These are phyloP conservation scores for Heteromyza rotundicornis DNA, from an alignment of 2,888 invertebrate genomes.

Conservation along the genomic window DNA sequence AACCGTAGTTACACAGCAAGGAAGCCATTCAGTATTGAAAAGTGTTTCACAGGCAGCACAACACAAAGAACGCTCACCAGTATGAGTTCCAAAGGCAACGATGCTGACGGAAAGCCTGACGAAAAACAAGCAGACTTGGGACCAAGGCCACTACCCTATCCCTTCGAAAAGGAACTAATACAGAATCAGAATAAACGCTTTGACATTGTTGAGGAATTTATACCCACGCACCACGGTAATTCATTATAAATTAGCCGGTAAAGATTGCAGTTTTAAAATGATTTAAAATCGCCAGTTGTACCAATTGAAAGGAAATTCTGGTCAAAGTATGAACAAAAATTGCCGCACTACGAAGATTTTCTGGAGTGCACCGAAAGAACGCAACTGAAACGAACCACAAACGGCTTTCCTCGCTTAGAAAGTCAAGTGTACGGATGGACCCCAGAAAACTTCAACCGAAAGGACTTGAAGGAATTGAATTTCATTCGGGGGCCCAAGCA, in stretches of 20 bases:
- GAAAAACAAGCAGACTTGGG: conserved; percentile 40
- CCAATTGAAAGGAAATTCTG: conserved; percentile 53
- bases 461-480: conserved; percentile 38
- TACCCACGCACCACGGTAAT: conserved; percentile 46
- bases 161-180: conserved; percentile 57
- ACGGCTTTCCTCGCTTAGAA: conserved; percentile 46
- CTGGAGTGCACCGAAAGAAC: conserved; percentile 24
- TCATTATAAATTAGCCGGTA: background rate
- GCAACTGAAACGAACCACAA: conserved; percentile 31
- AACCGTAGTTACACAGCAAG: no score
- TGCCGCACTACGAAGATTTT: conserved; percentile 29
- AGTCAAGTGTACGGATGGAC: conserved; percentile 58
- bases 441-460: conserved; percentile 33
- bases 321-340: conserved; percentile 40
- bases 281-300: conserved; percentile 39
- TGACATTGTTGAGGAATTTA: conserved; percentile 46
- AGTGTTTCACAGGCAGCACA: background rate
- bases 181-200: conserved; percentile 51
- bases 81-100: conserved; percentile 26
- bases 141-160: conserved; percentile 48
- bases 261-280: background rate
- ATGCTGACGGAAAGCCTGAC: conserved; percentile 22
- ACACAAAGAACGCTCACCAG: conserved; percentile 8
- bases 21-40: background rate
- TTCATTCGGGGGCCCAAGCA: conserved; percentile 49